These are phyloP conservation scores for Eulithis prunata DNA, from an alignment of 2,888 invertebrate species.

Conservation along the genomic window DNA sequence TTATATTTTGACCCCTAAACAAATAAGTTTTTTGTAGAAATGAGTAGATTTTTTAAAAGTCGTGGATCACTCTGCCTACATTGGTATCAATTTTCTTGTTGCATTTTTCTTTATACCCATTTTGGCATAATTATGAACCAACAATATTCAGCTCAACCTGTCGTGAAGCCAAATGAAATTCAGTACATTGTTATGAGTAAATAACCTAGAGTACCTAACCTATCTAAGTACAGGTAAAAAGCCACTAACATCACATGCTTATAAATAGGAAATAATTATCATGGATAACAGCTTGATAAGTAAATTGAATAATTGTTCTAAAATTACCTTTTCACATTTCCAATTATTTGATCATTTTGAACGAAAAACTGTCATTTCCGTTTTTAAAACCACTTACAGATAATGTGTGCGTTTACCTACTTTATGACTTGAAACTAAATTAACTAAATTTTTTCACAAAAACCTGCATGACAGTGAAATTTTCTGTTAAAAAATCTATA, in stretches of 20 bases:
- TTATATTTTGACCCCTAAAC: too few species aligned
- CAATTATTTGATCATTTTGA: too few species aligned
- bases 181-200: not conserved
- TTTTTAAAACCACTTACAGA: not conserved
- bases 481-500: too few species aligned
- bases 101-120: too few species aligned
- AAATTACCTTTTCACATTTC: slow-evolving; percentile 3
- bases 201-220: not conserved
- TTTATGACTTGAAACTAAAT: too few species aligned
- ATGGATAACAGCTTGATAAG: slow-evolving; percentile 1
- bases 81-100: too few species aligned
- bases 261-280: not conserved
- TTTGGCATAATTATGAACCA: not conserved
- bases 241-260: not conserved
- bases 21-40: too few species aligned
- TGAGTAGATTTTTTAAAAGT: too few species aligned
- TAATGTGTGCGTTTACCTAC: too few species aligned
- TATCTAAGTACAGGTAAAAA: not conserved
- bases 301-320: slow-evolving; percentile 10
- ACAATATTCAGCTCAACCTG: not conserved
- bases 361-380: not conserved
- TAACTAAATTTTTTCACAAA: too few species aligned
- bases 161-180: not conserved
- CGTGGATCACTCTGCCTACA: too few species aligned
- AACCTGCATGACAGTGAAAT: too few species aligned